Conservation (phyloP, 2,113 vertebrate species). For the Gobiocypris rarus region DNA sequence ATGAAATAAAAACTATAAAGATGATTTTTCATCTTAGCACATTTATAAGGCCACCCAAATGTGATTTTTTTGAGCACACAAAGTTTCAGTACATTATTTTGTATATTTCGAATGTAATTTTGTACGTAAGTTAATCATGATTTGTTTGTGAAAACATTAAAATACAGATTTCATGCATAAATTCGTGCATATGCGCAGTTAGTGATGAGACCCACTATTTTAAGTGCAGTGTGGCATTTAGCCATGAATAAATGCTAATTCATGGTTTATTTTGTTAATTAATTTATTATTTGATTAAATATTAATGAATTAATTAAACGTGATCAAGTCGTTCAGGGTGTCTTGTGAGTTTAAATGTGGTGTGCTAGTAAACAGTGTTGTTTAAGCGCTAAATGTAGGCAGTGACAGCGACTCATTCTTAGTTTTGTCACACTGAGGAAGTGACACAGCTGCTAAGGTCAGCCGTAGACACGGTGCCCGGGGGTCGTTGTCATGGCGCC, state of each 20-base stretch:
- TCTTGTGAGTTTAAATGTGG: constrained; percentile 10
- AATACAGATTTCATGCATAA: too few relatives aligned
- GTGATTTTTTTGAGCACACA: neutral
- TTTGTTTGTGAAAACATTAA: too few relatives aligned
- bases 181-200: too few relatives aligned
- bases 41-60: neutral
- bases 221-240: too few relatives aligned
- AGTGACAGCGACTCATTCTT: constrained; percentile 58
- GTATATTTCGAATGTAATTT: neutral
- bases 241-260: too few relatives aligned
- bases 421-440: constrained; percentile 72
- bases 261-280: too few relatives aligned
- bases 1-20: neutral
- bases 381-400: constrained; percentile 1
- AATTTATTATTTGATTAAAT: too few relatives aligned
- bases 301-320: too few relatives aligned
- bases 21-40: neutral
- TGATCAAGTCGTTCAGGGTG: neutral
- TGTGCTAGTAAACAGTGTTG: constrained; percentile 29
- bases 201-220: too few relatives aligned
- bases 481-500: constrained; percentile 71
- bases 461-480: constrained; percentile 66
- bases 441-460: constrained; percentile 80
- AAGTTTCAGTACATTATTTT: neutral
- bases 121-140: neutral